Base-by-base conservation (phyloP, 1,140 invertebrate species). In the Prorops nasuta region DNA sequence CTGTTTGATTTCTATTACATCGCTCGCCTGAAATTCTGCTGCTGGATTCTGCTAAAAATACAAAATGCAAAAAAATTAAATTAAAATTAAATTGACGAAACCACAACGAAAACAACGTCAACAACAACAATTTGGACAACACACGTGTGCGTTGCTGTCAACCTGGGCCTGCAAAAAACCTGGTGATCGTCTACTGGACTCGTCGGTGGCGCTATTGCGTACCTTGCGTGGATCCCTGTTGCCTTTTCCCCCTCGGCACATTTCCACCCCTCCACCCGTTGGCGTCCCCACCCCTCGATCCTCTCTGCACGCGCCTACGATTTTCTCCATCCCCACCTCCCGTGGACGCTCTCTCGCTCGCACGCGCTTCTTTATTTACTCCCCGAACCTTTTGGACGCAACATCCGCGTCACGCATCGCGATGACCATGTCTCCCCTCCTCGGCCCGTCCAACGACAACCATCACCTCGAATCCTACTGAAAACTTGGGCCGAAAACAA, bases 311-410 rank as follows among this genome's bases (percentile, higher is more conserved):
- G 46, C 43, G 18, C 36, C 24, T 42, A 42, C 43, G 10, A 44
- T 36, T 57, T 51, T 21, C 16, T 46, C 49, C 35, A 28, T 49
- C 39, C 31, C 45, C 47, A 16, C 18, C 44, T 43, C 44, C 36
- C 37, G 36, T 37, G 28, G 19, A 31, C 31, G 17, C 8, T 19
- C 31, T 32, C 24, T 18, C 32, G 19, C 37, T 50, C 42, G 47
- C 67, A 66, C 70, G 63, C 70, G 69, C 58, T 64, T 60, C 67
- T 67, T 71, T 69, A 71, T 71, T 71, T 69, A 71, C 68, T 56
- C 64, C 56, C 56, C 56, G 55, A 64, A 53, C 56, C 47, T 60
- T 52, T 45, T 40, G 49, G 55, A 59, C 24, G 55, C 60, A 54
- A 52, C 61, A 37, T 44, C 48, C 24, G 19, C 50, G 44, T 49